Evolutionary conservation across 2,888 invertebrate species (phyloP).

Genomic region (Dastarcus helophoroides): DNA sequence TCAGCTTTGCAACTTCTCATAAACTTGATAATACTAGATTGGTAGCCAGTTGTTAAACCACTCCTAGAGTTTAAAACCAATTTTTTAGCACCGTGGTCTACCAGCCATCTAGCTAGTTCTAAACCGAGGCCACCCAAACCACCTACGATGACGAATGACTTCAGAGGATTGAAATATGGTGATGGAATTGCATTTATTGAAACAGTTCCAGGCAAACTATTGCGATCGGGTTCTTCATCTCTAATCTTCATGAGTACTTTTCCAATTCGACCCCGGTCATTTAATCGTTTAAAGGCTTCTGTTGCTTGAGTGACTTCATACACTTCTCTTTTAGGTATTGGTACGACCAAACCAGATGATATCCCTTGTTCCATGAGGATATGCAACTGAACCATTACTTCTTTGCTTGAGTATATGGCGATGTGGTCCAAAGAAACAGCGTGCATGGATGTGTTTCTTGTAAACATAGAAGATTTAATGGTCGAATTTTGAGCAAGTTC

Average conservation of each 20-base stretch:
- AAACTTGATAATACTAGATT: conserved; percentile 51
- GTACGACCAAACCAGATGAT: conserved; percentile 41
- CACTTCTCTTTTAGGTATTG: conserved; percentile 40
- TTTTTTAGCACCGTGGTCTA: conserved; percentile 66
- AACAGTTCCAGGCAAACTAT: conserved; percentile 2
- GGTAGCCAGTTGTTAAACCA: conserved; percentile 79
- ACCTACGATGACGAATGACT: conserved; percentile 59
- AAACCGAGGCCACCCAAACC: conserved; percentile 90
- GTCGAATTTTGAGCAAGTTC: conserved; percentile 44
- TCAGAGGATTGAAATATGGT: conserved; percentile 61
- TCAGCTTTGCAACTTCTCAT: conserved; percentile 27
- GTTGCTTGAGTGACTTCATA: conserved; percentile 43
- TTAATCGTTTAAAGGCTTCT: conserved; percentile 40
- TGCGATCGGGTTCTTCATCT: conserved; percentile 17
- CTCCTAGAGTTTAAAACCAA: conserved; percentile 73
- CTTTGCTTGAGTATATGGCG: conserved; percentile 14
- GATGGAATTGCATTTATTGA: conserved; percentile 6
- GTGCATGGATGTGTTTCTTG: conserved; percentile 8
- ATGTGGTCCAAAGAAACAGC: conserved; percentile 26
- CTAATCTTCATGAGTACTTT: conserved; percentile 37
- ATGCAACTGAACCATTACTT: conserved; percentile 2
- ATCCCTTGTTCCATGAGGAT: conserved; percentile 41
- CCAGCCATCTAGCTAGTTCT: conserved; percentile 76
- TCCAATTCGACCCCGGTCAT: conserved; percentile 45
- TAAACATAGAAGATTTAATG: conserved; percentile 13